phyloP scores from a whole-genome alignment of 2,888 invertebrate species.

The Willowsia nigromaculata region DNA sequence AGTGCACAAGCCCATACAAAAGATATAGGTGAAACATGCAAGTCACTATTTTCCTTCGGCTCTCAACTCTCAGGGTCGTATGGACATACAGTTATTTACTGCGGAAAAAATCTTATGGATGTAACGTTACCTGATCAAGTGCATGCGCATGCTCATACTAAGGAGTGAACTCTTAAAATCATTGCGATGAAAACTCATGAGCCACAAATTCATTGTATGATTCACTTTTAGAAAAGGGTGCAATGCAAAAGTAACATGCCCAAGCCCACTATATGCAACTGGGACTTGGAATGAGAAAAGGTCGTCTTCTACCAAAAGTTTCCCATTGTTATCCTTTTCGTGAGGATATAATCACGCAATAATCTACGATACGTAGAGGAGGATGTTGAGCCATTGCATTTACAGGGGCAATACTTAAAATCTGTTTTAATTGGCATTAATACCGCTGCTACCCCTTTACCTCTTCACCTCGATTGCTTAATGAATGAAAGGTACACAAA shows the following conservation, averaged over 20 bases:
- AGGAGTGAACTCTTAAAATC: not conserved
- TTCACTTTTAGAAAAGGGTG: conserved; percentile 1
- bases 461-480: conserved; percentile 40
- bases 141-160: not conserved
- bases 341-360: not conserved
- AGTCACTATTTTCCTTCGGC: conserved; percentile 47
- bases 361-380: not conserved
- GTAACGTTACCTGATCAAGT: conserved; percentile 15
- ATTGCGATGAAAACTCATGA: not conserved
- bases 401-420: not conserved
- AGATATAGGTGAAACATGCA: conserved; percentile 42
- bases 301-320: conserved; percentile 10
- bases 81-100: conserved; percentile 24
- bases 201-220: not conserved
- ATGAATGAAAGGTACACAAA: conserved; percentile 30
- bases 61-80: conserved; percentile 57
- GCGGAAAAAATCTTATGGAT: not conserved
- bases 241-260: not conserved
- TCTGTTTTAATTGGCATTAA: conserved; percentile 55
- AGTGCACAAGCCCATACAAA: conserved; percentile 27
- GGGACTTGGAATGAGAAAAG: not conserved
- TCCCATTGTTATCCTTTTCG: conserved; percentile 57
- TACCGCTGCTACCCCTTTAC: not conserved
- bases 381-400: not conserved
- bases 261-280: no score